phyloP scores from a whole-genome alignment of 2,797 vertebrate species.

The Austrolebias charrua region DNA sequence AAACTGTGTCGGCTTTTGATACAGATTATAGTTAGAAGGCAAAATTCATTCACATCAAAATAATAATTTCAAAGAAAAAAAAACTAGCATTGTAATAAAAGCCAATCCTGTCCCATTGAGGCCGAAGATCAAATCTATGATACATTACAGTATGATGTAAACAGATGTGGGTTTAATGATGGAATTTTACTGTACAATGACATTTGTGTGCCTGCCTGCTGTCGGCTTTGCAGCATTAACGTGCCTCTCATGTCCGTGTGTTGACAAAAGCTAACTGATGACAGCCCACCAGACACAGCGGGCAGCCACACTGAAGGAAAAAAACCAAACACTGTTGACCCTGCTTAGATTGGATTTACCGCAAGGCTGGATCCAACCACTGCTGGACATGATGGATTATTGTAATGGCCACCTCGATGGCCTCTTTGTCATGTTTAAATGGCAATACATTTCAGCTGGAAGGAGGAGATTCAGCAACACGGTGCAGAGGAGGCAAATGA shows the following conservation, averaged over 20 bases:
- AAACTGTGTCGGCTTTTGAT: not conserved
- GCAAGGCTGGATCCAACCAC: conserved; percentile 86
- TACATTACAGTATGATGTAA: not conserved
- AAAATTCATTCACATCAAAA: not conserved
- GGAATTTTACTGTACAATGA: conserved; percentile 21
- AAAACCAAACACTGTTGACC: conserved; percentile 84
- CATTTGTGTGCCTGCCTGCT: conserved; percentile 60
- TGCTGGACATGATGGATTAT: conserved; percentile 97
- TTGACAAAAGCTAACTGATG: conserved; percentile 95
- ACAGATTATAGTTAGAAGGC: not conserved
- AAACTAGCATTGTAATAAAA: not conserved
- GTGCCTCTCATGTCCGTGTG: conserved; percentile 84
- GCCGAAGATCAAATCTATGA: not conserved
- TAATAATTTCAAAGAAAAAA: not conserved
- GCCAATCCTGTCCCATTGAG: not conserved
- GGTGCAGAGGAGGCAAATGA: conserved; percentile 60
- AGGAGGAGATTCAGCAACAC: conserved; percentile 78
- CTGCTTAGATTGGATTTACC: conserved; percentile 95
- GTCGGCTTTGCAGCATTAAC: conserved; percentile 81
- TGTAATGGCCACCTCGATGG: conserved; percentile 90
- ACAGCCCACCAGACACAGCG: conserved; percentile 80
- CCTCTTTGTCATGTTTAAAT: conserved; percentile 97
- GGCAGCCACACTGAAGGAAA: conserved; percentile 68
- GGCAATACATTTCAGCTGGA: conserved; percentile 91
- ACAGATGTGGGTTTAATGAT: conserved; percentile 6